These are phyloP conservation scores for Adineta ricciae DNA, from an alignment of 2,888 invertebrate species.

Conservation along the genomic window DNA sequence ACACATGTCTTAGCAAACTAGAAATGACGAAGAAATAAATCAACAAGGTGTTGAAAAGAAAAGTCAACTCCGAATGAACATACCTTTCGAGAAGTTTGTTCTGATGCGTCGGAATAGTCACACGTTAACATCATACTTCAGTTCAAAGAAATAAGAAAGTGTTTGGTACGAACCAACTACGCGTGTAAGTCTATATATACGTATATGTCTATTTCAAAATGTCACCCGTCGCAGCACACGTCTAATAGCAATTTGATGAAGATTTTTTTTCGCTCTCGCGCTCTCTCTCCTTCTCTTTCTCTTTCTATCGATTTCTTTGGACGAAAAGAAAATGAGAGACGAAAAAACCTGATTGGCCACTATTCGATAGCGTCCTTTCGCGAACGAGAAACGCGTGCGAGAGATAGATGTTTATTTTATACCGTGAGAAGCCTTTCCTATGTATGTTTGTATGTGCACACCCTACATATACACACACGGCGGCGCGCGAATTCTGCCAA, in stretches of 20 bases:
- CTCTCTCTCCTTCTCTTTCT: background rate
- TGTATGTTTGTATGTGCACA: background rate
- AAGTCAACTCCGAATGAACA: background rate
- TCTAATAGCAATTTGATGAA: slow-evolving; percentile 15
- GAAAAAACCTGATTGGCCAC: background rate
- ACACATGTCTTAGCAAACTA: slow-evolving; percentile 34
- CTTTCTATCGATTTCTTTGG: background rate
- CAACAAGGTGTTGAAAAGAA: background rate
- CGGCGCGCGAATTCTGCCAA: background rate
- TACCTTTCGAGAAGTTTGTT: slow-evolving; percentile 15
- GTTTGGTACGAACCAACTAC: background rate
- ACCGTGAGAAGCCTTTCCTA: background rate
- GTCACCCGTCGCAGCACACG: slow-evolving; percentile 9
- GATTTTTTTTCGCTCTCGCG: background rate
- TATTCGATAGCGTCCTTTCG: background rate
- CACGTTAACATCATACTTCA: slow-evolving; percentile 1
- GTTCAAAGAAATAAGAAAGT: background rate
- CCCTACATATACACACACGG: background rate
- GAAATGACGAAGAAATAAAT: background rate
- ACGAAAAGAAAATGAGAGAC: background rate
- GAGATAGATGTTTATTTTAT: slow-evolving; percentile 13
- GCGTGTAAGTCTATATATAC: background rate
- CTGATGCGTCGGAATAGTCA: slow-evolving; percentile 11
- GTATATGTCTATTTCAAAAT: background rate
- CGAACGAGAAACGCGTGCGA: background rate